Percentiles rank a stretch among this genome's conserved stretches.
Conservation (phyloP, 2,797 vertebrate genomes). For the Enteromius afrohamiltoni region DNA sequence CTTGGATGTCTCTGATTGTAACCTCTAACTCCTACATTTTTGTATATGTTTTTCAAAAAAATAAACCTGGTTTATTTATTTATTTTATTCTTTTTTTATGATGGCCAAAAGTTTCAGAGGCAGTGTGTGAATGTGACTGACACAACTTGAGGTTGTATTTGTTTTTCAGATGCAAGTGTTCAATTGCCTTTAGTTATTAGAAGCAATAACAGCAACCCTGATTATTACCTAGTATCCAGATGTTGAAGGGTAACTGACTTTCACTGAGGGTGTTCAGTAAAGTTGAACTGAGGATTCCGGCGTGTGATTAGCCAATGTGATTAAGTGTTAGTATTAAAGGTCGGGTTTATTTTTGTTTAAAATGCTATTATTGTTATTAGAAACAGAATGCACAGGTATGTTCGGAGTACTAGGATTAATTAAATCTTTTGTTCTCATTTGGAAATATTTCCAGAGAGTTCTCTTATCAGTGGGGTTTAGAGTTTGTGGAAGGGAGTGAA, state of each 20-base stretch:
- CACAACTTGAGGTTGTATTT: too few relatives aligned
- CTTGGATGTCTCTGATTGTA: not conserved
- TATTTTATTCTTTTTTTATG: too few relatives aligned
- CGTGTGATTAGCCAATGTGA: not conserved
- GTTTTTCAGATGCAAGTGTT: too few relatives aligned
- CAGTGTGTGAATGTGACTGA: too few relatives aligned
- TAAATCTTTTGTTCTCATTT: not conserved
- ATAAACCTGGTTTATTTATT: too few relatives aligned
- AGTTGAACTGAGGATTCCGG: not conserved
- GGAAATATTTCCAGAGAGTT: not conserved
- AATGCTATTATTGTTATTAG: not conserved
- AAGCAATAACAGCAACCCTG: not conserved
- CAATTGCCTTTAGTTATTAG: not conserved
- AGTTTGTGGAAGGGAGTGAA: not conserved
- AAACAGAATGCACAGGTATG: not conserved
- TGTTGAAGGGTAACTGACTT: not conserved
- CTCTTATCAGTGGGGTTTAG: not conserved
- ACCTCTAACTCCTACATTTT: not conserved
- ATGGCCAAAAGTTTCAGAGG: too few relatives aligned
- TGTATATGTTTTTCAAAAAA: too few relatives aligned
- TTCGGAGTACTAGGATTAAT: not conserved
- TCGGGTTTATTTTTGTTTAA: not conserved
- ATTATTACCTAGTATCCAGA: not conserved
- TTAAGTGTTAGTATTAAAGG: not conserved
- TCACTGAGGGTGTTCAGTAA: not conserved